phyloP scores from a whole-genome alignment of 53 echinoderm and acorn worm species.

The Echinometra lucunter region DNA sequence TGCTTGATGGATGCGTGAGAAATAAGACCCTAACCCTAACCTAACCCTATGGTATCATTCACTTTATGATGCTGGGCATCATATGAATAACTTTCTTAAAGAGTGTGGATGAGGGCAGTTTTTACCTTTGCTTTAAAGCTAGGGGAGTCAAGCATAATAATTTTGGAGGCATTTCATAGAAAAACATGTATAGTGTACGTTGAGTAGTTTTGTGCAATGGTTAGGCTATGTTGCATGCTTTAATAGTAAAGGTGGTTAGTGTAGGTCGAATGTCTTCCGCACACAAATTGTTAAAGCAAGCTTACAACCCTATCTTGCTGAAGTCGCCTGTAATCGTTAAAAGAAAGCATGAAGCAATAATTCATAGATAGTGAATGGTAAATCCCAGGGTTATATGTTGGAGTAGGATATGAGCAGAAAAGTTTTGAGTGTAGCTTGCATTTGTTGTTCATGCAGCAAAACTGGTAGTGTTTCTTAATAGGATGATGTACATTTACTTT shows the following conservation, averaged over 20 bases:
- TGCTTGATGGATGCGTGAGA: too few species aligned
- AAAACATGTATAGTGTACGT: not conserved
- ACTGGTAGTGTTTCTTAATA: too few species aligned
- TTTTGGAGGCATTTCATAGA: not conserved
- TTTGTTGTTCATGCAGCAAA: not conserved
- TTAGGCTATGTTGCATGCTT: not conserved
- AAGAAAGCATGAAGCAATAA: constrained; percentile 16
- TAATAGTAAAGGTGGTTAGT: not conserved
- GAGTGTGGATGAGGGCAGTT: not conserved
- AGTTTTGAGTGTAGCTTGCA: not conserved
- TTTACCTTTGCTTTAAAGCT: too few species aligned
- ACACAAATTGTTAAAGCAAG: not conserved
- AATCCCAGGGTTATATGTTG: not conserved
- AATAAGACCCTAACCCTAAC: too few species aligned
- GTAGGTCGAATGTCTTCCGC: constrained; percentile 22
- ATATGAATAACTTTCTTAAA: not conserved
- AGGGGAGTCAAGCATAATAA: not conserved
- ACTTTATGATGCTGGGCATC: not conserved
- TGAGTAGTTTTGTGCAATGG: not conserved
- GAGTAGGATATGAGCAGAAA: not conserved
- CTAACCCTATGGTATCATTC: too few species aligned
- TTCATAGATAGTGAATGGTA: not conserved
- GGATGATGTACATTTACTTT: too few species aligned
- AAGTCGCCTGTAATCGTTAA: not conserved
- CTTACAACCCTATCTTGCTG: not conserved